Evolutionary conservation across 2,113 vertebrate genomes (phyloP).

Genomic region (Burhinus bistriatus): DNA sequence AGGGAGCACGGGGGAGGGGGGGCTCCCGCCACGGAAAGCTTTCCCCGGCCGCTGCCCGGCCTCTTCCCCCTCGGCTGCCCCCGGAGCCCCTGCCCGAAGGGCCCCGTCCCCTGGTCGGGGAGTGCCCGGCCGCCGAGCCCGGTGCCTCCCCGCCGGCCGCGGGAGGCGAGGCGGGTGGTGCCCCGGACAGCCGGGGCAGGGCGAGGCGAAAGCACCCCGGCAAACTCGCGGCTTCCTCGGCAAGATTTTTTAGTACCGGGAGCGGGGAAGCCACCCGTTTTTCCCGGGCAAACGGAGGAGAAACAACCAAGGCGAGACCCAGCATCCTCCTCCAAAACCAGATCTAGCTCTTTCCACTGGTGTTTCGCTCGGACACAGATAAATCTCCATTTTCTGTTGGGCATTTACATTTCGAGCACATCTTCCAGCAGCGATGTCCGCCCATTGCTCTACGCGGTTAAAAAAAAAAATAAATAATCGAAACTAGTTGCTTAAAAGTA

Average conservation of each 20-base stretch:
- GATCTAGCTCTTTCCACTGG: background rate
- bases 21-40: background rate
- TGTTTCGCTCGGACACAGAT: background rate
- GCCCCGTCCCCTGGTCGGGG: background rate
- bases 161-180: background rate
- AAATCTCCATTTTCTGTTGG: background rate
- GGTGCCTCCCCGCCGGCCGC: rapidly evolving
- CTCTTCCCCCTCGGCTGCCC: background rate
- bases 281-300: background rate
- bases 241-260: background rate
- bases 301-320: background rate
- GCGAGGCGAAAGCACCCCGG: background rate
- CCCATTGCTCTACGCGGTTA: background rate
- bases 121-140: background rate
- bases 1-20: background rate
- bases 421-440: background rate
- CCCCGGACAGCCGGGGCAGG: background rate
- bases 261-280: background rate
- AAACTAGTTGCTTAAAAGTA: background rate
- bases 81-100: background rate
- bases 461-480: background rate
- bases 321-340: background rate
- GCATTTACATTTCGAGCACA: background rate
- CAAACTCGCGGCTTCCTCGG: background rate
- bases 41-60: background rate